A percentile compares a stretch with the other conserved stretches of the same genome.
These are phyloP conservation scores for Macrosteles quadrilineatus DNA, from an alignment of 1,140 invertebrate species.

Conservation along the genomic window DNA sequence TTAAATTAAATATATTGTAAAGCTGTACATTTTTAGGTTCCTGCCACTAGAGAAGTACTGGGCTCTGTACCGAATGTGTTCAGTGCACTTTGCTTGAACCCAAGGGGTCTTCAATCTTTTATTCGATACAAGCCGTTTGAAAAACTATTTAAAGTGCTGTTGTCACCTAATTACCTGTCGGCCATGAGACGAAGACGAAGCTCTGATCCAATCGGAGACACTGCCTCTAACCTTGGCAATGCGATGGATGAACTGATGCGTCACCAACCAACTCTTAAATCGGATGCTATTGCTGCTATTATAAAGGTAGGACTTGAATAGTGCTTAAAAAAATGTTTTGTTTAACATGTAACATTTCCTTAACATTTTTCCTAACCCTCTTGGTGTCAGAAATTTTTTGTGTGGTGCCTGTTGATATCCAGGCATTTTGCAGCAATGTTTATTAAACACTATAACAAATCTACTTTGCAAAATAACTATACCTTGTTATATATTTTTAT, in stretches of 20 bases:
- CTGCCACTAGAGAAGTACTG: conserved; percentile 85
- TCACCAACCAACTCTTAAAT: conserved; percentile 83
- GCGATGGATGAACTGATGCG: conserved; percentile 93
- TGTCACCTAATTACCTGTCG: conserved; percentile 81
- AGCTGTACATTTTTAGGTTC: conserved; percentile 57
- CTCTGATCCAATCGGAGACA: conserved; percentile 82
- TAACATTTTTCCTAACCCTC: too few relatives aligned
- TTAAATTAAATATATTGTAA: too few relatives aligned
- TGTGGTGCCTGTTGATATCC: too few relatives aligned
- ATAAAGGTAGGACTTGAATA: conserved; percentile 60
- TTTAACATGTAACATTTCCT: too few relatives aligned
- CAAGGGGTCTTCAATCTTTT: conserved; percentile 79
- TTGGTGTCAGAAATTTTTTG: background rate
- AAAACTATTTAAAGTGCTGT: conserved; percentile 76
- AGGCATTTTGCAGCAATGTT: too few relatives aligned
- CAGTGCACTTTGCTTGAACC: conserved; percentile 86
- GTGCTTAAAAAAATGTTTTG: background rate
- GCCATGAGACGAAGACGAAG: conserved; percentile 83
- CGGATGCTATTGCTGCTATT: conserved; percentile 78
- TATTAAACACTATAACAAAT: too few relatives aligned
- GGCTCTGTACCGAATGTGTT: conserved; percentile 90
- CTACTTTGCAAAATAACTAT: too few relatives aligned
- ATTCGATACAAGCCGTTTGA: conserved; percentile 83
- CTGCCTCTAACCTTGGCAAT: conserved; percentile 87
- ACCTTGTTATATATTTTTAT: too few relatives aligned